Conservation (phyloP, 2,888 invertebrate genomes). For the Dynastes tityus region DNA sequence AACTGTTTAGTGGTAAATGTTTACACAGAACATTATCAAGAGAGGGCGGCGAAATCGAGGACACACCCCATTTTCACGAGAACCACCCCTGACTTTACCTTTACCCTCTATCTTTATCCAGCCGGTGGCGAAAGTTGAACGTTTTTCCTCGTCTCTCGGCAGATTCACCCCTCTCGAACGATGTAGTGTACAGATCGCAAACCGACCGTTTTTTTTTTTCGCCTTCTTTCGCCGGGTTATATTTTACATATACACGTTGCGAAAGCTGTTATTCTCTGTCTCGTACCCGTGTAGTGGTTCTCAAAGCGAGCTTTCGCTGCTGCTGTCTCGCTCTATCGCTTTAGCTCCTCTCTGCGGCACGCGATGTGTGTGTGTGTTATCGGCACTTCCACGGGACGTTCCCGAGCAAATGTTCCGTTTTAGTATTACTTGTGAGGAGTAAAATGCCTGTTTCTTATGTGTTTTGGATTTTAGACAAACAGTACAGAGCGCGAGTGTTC, state of each 20-base stretch:
- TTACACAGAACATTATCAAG: conserved; percentile 61
- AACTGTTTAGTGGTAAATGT: conserved; percentile 61
- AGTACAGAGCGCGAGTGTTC: conserved; percentile 12
- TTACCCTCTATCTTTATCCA: conserved; percentile 51
- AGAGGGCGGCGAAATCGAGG: conserved; percentile 68
- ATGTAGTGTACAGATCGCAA: conserved; percentile 33
- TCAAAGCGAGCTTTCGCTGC: conserved; percentile 18
- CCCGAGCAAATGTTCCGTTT: conserved; percentile 52
- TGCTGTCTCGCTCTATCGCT: conserved; percentile 26
- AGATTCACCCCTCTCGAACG: conserved; percentile 36
- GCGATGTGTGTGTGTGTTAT: conserved; percentile 42
- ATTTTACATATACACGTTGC: conserved; percentile 56
- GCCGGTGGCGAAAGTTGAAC: conserved; percentile 23
- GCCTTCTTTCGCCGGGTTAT: conserved; percentile 50
- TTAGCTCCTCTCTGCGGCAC: conserved; percentile 21
- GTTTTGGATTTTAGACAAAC: conserved; percentile 45
- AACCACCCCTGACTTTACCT: conserved; percentile 66
- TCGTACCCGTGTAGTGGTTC: conserved; percentile 37
- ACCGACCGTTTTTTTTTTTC: conserved; percentile 46
- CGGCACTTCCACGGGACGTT: conserved; percentile 52
- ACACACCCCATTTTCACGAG: conserved; percentile 67
- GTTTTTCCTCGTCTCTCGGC: conserved; percentile 34
- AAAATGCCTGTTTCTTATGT: conserved; percentile 50
- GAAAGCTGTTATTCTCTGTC: conserved; percentile 56
- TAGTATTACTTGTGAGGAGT: conserved; percentile 50